Base-by-base conservation (phyloP, 2,888 invertebrate genomes). In the Seladonia tumulorum region DNA sequence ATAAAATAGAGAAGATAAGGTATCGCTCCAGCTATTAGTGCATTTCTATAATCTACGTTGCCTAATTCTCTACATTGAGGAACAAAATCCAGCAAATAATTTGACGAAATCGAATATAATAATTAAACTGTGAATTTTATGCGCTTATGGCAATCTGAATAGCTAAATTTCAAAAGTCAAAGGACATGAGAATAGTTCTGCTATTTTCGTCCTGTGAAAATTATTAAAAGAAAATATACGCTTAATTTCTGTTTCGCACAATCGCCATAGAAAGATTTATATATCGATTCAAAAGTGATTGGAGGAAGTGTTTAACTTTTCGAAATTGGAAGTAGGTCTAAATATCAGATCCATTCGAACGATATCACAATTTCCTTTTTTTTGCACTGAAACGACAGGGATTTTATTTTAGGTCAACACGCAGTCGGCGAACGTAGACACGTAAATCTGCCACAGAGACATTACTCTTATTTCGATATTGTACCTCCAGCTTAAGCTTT, bases 391-490 rank as follows among this genome's bases (percentile, higher is more conserved):
- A 66, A 35, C 18, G 39, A 39, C 14, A 81, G 18, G 29, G 70
- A 71, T 83, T 73, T 70, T 22, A 45, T 53, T 39, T 53, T 66
- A 72, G 63, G 35, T 63, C 49, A 42, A 35, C 45, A 79, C 39
- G 57, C 35, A 75, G 29, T 75, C 75, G 29, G 71, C 45, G 70
- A 85, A 79, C 75, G 63, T 18, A 39, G 35, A 49, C n/a, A 35
- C 29, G 66, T 82, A 75, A 79, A 85, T 75, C 75, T 74, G 18
- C n/a, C 49, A 5, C 18, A 53, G 74, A 82, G 84, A 78, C 76
- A 53, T 45, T 68, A 53, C 29, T 29, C 76, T 45, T 63, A 60
- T n/a, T 76, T 76, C 49, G 47, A 66, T 53, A 53, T 25, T 70
- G n/a, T 25, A 18, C 53, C 42, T 35, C 35, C 8, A 35, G 57